Evolutionary conservation across 2,888 invertebrate genomes (phyloP), one percentile per base, ranked within the genome.

Genomic region (Caenorhabditis wallacei): DNA sequence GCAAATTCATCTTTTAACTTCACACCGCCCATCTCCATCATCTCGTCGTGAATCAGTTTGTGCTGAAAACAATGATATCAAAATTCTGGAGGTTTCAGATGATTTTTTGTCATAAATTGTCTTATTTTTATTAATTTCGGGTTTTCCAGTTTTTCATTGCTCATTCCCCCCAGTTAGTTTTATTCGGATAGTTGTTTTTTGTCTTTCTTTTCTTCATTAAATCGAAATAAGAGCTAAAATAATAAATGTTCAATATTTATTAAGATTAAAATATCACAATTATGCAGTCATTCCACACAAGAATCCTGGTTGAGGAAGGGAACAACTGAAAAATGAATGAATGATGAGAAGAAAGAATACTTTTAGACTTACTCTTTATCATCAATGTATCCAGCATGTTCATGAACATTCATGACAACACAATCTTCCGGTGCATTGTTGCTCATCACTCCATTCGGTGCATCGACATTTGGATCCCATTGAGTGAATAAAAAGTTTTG

Each of bases 41-140:
- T 35, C 57, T 30, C 79, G 83, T n/a, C 69, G 80, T 35, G 83
- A 83, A 71, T 80, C 80, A 2, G 63, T 80, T 3, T 80, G 83
- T 48, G 66, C 54, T 26, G 80, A 79, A 24, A 80, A 83, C 59
- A 76, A 66, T 30, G 83, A 76, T 30, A 71, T 79, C 54, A 83
- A 76, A 37, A 80, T 83, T 80, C 43, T 80, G n/a, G 83, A 83
- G 22, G 75, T 22, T n/a, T 80, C 83, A 16, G 71, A 83, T 26
- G 83, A 83, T 51, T 83, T 83, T 54, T 24, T 83, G 59, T 59
- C 83, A 1, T 83, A 75, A 64, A 35, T 26, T 11, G 10, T 20
- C 35, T 37, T 13, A 22, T 10, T 53, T 30, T 5, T 13, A 22
- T 54, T 10, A 18, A 37, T 46, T 20, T 30, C 72, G 59, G 68